Conservation (phyloP, 2,113 vertebrate genomes). For the Meles meles region DNA sequence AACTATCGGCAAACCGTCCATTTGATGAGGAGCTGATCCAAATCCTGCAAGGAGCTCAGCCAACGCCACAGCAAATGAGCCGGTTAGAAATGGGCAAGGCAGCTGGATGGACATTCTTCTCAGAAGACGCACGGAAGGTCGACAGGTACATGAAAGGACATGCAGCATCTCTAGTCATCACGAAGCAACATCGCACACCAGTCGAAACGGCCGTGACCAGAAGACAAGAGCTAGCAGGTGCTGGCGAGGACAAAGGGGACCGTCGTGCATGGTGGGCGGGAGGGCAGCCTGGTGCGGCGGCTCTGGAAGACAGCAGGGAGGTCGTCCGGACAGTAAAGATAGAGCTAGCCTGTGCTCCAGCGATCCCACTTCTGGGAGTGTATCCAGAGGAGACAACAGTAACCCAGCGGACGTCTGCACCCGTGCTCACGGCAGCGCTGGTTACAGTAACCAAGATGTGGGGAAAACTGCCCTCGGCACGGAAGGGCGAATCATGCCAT, state of each 20-base stretch:
- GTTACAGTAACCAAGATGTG: not conserved
- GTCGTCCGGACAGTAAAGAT: rapidly evolving
- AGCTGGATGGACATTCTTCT: not conserved
- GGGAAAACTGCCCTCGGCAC: not conserved
- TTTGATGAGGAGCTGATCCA: not conserved
- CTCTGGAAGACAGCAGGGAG: not conserved
- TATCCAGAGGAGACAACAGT: not conserved
- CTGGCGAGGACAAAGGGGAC: not conserved
- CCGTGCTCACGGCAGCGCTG: not conserved
- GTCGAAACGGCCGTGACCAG: not conserved
- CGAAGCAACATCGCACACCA: not conserved
- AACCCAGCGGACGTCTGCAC: not conserved
- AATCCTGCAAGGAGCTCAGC: not conserved
- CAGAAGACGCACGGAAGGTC: not conserved
- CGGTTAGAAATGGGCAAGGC: not conserved
- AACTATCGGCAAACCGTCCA: not conserved
- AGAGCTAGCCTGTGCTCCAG: rapidly evolving
- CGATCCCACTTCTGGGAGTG: not conserved
- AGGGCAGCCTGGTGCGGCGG: not conserved
- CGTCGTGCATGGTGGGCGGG: too few relatives aligned
- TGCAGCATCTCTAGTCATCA: not conserved
- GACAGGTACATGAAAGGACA: not conserved
- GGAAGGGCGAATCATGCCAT: not conserved
- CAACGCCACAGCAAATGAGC: not conserved
- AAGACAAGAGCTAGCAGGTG: not conserved